Conservation (phyloP, 1,140 invertebrate species). For the Epicauta chinensis region DNA sequence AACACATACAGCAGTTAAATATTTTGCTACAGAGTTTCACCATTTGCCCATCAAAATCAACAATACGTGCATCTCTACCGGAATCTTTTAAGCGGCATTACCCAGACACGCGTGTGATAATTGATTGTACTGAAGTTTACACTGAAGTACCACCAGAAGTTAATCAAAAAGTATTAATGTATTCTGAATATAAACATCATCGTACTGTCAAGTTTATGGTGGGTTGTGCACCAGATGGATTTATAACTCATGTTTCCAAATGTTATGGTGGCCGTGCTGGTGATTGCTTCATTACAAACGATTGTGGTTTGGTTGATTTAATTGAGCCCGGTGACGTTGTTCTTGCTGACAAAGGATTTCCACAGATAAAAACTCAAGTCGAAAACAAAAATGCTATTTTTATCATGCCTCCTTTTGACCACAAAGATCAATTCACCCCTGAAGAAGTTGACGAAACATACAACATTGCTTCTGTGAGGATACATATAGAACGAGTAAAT, state of each 20-base stretch:
- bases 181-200: conserved; percentile 12
- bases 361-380: conserved; percentile 25
- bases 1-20: too few relatives aligned
- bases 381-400: conserved; percentile 23
- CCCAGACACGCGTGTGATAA: background rate
- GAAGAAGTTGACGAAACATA: too few relatives aligned
- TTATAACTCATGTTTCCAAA: conserved; percentile 22
- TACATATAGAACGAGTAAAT: too few relatives aligned
- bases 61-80: background rate
- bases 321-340: conserved; percentile 36
- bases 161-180: conserved; percentile 9
- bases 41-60: background rate
- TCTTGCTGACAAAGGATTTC: too few relatives aligned
- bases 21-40: background rate
- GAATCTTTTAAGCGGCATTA: background rate
- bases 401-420: conserved; percentile 34
- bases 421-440: too few relatives aligned
- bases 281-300: conserved; percentile 16
- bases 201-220: conserved; percentile 20
- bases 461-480: too few relatives aligned
- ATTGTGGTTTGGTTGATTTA: conserved; percentile 32
- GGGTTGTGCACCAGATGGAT: conserved; percentile 16
- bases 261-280: conserved; percentile 13
- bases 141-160: conserved; percentile 8
- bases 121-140: background rate